These are phyloP conservation scores for Stichopus horrens DNA, from an alignment of 53 echinoderm and acorn worm species.

Conservation along the genomic window DNA sequence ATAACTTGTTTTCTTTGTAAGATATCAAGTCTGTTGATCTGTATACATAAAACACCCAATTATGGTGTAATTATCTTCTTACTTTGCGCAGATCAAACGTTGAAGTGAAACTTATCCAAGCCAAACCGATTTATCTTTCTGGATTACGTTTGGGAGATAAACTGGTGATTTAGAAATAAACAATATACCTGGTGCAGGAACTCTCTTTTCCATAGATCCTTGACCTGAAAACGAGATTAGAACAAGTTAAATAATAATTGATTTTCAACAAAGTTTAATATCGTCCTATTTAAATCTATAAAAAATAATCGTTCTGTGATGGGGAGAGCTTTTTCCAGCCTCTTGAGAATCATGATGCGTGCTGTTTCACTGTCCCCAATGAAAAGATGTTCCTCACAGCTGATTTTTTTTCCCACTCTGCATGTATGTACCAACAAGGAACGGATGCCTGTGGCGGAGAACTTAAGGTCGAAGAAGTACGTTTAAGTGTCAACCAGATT, in stretches of 20 bases:
- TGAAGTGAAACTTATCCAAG: too few relatives aligned
- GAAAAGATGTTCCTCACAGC: not conserved
- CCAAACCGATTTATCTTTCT: not conserved
- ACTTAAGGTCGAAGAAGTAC: slow-evolving; percentile 32
- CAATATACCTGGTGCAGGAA: not conserved
- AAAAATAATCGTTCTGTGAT: not conserved
- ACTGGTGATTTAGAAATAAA: not conserved
- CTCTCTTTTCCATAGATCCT: not conserved
- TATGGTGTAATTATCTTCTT: too few relatives aligned
- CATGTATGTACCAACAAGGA: not conserved
- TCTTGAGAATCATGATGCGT: slow-evolving; percentile 2
- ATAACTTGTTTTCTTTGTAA: too few relatives aligned
- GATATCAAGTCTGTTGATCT: too few relatives aligned
- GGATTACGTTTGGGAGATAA: not conserved
- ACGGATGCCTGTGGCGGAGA: not conserved
- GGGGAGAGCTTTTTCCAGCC: not conserved
- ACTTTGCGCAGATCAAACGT: too few relatives aligned
- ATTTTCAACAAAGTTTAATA: not conserved
- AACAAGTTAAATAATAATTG: not conserved
- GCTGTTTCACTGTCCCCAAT: not conserved
- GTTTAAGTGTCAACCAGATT: slow-evolving; percentile 37
- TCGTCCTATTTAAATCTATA: not conserved
- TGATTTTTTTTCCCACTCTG: not conserved
- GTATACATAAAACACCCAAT: too few relatives aligned
- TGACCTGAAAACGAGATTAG: not conserved